Percentiles rank a stretch among this genome's conserved stretches.
Evolutionary conservation across 2,888 invertebrate genomes (phyloP).

Genomic region (Drosophila niveifrons): DNA sequence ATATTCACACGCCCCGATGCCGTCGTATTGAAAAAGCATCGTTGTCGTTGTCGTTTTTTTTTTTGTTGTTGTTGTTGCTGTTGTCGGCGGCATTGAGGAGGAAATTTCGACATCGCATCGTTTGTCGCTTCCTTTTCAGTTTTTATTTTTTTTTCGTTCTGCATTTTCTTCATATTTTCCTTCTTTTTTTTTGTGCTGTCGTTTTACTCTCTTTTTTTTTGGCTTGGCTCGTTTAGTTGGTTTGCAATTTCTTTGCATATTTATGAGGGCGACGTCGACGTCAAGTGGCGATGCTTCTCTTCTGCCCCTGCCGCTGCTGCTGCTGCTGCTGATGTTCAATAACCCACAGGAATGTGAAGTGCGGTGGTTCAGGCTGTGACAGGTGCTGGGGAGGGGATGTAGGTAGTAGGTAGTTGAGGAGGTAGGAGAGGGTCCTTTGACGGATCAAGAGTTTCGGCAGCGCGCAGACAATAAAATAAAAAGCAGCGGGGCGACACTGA

Average conservation of each 20-base stretch:
- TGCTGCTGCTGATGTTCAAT: slow-evolving; percentile 44
- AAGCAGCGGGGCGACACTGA: slow-evolving; percentile 24
- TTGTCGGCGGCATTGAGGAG: slow-evolving; percentile 1
- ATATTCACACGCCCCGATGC: slow-evolving; percentile 42
- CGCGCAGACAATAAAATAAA: slow-evolving; percentile 43
- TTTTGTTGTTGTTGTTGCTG: neutral
- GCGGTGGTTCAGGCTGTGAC: neutral
- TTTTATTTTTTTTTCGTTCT: slow-evolving; percentile 4
- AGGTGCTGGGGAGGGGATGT: neutral
- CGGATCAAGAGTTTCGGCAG: slow-evolving; percentile 59
- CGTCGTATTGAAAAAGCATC: slow-evolving; percentile 13
- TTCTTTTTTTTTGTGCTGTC: slow-evolving; percentile 43
- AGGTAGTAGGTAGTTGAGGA: neutral
- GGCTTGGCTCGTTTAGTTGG: slow-evolving; percentile 59
- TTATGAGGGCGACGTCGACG: slow-evolving; percentile 62
- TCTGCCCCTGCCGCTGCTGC: slow-evolving; percentile 2
- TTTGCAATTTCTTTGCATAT: slow-evolving; percentile 76
- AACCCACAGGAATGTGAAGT: slow-evolving; percentile 49
- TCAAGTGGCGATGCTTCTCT: slow-evolving; percentile 8
- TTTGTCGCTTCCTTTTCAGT: slow-evolving; percentile 32
- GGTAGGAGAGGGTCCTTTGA: slow-evolving; percentile 24
- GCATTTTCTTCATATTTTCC: slow-evolving; percentile 16
- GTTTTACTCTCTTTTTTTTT: slow-evolving; percentile 39
- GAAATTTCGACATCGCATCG: slow-evolving; percentile 40
- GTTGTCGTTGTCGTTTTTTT: neutral